phyloP scores from a whole-genome alignment of 2,797 vertebrate species.

The Manis pentadactyla region DNA sequence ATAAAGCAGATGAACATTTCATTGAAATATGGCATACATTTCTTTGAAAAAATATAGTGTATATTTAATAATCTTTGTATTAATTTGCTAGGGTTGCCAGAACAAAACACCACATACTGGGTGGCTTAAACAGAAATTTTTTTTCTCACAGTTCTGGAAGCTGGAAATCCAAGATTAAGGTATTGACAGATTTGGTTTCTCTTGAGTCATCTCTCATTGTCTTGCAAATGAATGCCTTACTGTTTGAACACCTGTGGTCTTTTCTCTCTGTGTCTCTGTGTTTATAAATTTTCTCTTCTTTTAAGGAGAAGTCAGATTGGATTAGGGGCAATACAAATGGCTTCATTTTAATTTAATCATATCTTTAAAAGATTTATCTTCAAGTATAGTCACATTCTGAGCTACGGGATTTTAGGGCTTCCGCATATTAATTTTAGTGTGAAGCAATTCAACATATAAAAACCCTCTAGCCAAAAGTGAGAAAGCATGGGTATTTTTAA shows the following conservation, averaged over 20 bases:
- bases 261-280: not conserved
- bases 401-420: not conserved
- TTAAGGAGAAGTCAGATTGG: not conserved
- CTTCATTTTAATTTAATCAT: not conserved
- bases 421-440: not conserved
- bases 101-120: not conserved
- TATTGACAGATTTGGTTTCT: not conserved
- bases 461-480: not conserved
- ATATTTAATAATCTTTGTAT: not conserved
- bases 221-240: not conserved
- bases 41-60: not conserved
- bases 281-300: not conserved
- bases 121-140: not conserved
- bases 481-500: not conserved
- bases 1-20: not conserved
- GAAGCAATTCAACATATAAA: not conserved
- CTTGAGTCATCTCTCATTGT: not conserved
- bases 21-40: not conserved
- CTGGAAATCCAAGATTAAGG: not conserved
- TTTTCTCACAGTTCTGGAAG: not conserved
- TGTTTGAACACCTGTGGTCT: not conserved
- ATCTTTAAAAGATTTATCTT: not conserved
- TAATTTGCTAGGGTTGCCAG: not conserved
- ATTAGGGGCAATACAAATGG: not conserved
- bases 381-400: not conserved